Evolutionary conservation across 2,113 vertebrate genomes (phyloP), one percentile per base, ranked within the genome.

Genomic region (Perca schrenkii): DNA sequence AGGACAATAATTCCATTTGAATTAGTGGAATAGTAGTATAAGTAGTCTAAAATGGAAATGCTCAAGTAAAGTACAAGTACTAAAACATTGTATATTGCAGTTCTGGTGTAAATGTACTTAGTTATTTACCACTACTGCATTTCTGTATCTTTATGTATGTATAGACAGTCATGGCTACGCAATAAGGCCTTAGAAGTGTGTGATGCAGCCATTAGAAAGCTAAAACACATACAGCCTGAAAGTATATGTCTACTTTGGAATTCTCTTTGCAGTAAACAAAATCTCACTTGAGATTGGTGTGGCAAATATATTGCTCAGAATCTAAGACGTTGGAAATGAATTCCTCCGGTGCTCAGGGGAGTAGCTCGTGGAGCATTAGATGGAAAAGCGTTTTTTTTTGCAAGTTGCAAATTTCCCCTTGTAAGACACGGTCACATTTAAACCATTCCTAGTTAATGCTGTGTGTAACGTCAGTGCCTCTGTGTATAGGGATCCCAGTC

Each of bases 261-360:
- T 66, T 74, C 28, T 58, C 31, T 75, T 67, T 47, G 25, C 47
- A 3, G 67, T 79, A 86, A 74, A 82, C 22, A 49, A 74, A 88
- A 47, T 81, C 83, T 74, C 28, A 36, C 40, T 74, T 66, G 28
- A 36, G 77, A 83, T 78, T 68, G 50, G 62, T 75, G 61, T 64
- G 25, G 73, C 85, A 77, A 75, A 76, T 70, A 67, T 74, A 83
- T 84, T 82, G 50, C 82, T 82, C 25, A 47, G 67, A 81, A 77
- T 79, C 75, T 72, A 22, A 4, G 28, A 76, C 22, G 15, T 64
- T 73, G 46, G 54, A 60, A 79, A 77, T 86, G 7, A 79, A 84
- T 90, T 90, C 74, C 70, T 21, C 15, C 0, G 49, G 70, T 54
- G 57, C 57, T 75, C 36, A 6, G 73, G 75, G 72, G 68, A 68